Evolutionary conservation across 2,888 invertebrate species (phyloP).

Genomic region (Nephrotoma appendiculata): DNA sequence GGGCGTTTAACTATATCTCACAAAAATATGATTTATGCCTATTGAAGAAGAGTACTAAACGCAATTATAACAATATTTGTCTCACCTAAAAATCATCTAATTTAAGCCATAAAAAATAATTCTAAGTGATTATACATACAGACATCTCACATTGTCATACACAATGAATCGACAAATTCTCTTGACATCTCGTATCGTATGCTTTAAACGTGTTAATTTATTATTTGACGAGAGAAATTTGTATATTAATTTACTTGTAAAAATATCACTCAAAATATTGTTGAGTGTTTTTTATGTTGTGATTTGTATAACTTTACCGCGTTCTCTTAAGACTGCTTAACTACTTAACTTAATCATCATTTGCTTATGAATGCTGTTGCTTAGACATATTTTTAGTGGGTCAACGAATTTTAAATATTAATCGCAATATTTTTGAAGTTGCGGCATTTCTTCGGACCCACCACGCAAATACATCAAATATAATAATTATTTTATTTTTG

Average conservation of each 20-base stretch:
- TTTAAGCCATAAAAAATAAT: neutral
- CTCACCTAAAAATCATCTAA: neutral
- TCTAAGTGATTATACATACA: neutral
- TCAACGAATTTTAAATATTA: no score
- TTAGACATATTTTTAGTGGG: neutral
- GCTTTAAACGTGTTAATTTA: neutral
- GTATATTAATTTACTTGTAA: neutral
- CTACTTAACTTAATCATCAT: neutral
- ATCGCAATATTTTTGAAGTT: neutral
- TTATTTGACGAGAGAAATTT: neutral
- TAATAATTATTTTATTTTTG: neutral
- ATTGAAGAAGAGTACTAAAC: neutral
- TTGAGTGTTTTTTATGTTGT: neutral
- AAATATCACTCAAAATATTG: neutral
- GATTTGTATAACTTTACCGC: neutral
- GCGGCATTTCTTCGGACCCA: neutral
- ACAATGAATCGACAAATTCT: neutral
- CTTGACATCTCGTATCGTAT: neutral
- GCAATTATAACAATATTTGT: neutral
- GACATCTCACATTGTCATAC: neutral
- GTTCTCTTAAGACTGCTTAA: neutral
- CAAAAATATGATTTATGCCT: neutral
- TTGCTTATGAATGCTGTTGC: neutral
- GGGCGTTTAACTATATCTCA: neutral
- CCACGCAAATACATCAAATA: neutral